A percentile compares a stretch with the other conserved stretches of the same genome.
These are phyloP conservation scores for Embidobia sp. DNA, from an alignment of 2,888 invertebrate species.

Conservation along the genomic window DNA sequence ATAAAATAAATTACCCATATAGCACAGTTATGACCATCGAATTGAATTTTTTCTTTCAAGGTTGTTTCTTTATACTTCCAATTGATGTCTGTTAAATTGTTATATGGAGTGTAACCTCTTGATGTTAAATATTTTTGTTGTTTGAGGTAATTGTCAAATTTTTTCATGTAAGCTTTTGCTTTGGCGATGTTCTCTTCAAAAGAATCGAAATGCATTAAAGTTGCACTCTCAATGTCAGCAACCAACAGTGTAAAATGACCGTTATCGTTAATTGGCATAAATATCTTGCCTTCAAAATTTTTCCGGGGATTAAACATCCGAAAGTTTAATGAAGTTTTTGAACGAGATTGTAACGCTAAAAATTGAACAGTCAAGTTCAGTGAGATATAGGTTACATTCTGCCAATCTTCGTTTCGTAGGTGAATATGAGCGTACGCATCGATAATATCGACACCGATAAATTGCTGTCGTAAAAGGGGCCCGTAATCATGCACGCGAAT, in stretches of 20 bases:
- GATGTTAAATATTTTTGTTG: background rate
- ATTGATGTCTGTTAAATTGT: too few species aligned
- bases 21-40: background rate
- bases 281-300: too few species aligned
- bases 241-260: background rate
- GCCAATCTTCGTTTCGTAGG: background rate
- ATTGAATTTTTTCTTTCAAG: background rate
- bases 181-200: background rate
- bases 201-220: conserved; percentile 1
- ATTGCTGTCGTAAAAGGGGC: background rate
- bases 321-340: too few species aligned
- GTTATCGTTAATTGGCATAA: conserved; percentile 1
- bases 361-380: too few species aligned
- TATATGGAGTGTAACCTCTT: too few species aligned
- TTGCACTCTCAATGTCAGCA: background rate
- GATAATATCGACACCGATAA: background rate
- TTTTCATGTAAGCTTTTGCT: background rate
- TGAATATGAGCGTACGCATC: background rate
- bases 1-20: background rate
- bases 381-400: background rate
- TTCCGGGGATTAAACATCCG: too few species aligned
- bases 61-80: too few species aligned
- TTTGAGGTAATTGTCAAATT: background rate
- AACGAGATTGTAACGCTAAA: too few species aligned
- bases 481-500: too few species aligned